phyloP scores from a whole-genome alignment of 2,113 vertebrate species.

The Callospermophilus lateralis region DNA sequence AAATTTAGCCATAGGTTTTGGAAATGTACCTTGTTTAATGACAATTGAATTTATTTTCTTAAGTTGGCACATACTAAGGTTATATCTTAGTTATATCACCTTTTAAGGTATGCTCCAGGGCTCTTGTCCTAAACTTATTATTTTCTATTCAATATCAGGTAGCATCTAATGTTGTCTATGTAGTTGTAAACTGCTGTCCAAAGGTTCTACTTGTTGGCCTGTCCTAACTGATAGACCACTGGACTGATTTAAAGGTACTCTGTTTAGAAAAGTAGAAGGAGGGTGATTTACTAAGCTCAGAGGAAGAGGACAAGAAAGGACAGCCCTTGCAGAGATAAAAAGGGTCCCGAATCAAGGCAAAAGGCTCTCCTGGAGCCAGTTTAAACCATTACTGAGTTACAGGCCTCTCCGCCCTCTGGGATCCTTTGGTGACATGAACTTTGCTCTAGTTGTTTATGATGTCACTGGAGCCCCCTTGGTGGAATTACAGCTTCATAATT shows the following conservation, averaged over 20 bases:
- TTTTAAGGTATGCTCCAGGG: slow-evolving; percentile 14
- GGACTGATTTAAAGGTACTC: not conserved
- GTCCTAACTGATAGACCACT: not conserved
- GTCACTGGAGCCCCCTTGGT: slow-evolving; percentile 70
- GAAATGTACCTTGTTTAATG: not conserved
- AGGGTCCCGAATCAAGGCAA: not conserved
- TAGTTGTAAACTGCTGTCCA: not conserved
- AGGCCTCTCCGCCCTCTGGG: slow-evolving; percentile 49
- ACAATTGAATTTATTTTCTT: not conserved
- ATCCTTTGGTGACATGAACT: slow-evolving; percentile 49
- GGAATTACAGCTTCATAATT: slow-evolving; percentile 86
- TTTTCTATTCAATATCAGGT: slow-evolving; percentile 37
- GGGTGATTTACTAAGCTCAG: not conserved
- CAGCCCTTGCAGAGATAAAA: not conserved
- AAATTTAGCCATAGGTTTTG: not conserved
- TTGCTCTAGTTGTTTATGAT: slow-evolving; percentile 73
- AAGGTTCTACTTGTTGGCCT: not conserved
- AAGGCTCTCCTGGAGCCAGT: not conserved
- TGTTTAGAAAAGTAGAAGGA: not conserved
- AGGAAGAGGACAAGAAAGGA: not conserved
- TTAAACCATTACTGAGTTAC: slow-evolving; percentile 4
- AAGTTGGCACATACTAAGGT: not conserved
- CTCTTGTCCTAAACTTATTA: slow-evolving; percentile 1
- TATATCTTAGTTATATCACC: not conserved
- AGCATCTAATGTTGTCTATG: not conserved